These are phyloP conservation scores for Smittia sp. DNA, from an alignment of 2,888 invertebrate species.

Conservation along the genomic window DNA sequence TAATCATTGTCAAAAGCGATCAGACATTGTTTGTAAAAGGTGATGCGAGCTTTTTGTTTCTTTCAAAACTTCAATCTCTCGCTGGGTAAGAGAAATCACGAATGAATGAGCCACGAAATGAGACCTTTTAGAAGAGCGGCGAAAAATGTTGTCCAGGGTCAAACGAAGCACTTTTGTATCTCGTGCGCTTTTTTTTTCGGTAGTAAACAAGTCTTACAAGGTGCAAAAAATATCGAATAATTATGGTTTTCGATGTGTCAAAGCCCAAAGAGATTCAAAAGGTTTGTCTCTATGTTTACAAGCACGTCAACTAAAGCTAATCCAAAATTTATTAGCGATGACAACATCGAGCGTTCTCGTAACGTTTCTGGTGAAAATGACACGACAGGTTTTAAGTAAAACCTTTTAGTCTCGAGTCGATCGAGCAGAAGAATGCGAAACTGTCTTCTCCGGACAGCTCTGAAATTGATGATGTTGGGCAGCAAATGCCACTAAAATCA, in stretches of 20 bases:
- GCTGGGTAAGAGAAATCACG: slow-evolving; percentile 4
- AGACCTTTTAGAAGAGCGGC: not conserved
- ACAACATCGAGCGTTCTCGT: not conserved
- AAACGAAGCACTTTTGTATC: not conserved
- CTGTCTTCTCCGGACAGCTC: not conserved
- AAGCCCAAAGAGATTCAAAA: not conserved
- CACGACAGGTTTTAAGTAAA: too few relatives aligned
- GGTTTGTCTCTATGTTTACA: too few relatives aligned
- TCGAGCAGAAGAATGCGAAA: not conserved
- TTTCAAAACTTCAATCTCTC: not conserved
- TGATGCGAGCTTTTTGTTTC: slow-evolving; percentile 13
- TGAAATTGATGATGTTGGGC: slow-evolving; percentile 4
- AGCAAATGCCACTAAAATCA: slow-evolving; percentile 11
- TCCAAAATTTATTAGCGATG: not conserved
- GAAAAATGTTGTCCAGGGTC: not conserved
- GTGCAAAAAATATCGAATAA: not conserved
- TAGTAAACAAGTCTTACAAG: not conserved
- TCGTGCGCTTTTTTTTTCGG: not conserved
- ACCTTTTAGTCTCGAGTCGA: not conserved
- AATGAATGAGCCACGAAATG: not conserved
- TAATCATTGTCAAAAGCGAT: slow-evolving; percentile 8
- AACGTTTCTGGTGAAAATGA: not conserved
- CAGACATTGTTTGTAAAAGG: not conserved
- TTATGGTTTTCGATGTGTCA: not conserved
- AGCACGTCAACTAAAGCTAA: not conserved